Base-by-base conservation (phyloP, 1,140 invertebrate genomes). In the Danaus plexippus region DNA sequence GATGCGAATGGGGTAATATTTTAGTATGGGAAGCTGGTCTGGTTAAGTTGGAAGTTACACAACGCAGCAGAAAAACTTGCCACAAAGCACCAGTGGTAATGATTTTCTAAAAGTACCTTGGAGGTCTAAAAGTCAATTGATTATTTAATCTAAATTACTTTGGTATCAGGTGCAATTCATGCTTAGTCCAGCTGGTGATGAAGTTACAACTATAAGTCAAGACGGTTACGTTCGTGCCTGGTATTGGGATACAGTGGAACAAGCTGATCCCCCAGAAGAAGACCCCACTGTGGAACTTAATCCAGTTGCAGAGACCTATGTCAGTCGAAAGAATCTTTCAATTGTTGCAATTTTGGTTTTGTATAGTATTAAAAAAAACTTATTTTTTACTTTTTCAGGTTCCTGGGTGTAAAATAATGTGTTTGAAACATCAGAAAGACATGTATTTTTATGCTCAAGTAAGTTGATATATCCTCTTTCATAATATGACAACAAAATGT, bases 1-100 rank as follows among this genome's bases (percentile, higher is more conserved):
- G 95, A 6, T 93, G 92, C 69, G 92, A 94, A 66, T 96, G 94
- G 94, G 96, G 96, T 11, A 97, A 97, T 76, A 92, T 97, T 73
- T 78, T 97, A 45, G 85, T 97, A 0, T 97, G 96, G 96, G 94
- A 97, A 66, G 94, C 92, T 57, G 94, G 93, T 12, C 84, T 96
- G 3, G 96, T 97, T 11, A 95, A 95, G 87, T 83, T 95, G 7
- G 93, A 96, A 88, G 89, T 95, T 0, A 91, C 89, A 22, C 88
- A 90, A 65, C 92, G 91, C 60, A 90, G 89, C 47, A 87, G 90
- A 40, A 92, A 92, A 71, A 81, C 89, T 0, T 96, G 95, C 77
- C 96, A 97, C 66, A 73, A 87, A 2, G 91, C 89, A 40, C 89
- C 92, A 11, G 93, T 97, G 52, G 90, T 94, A 57, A 91, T 78